phyloP scores from a whole-genome alignment of 2,113 vertebrate genomes.

The Columba janthina region DNA sequence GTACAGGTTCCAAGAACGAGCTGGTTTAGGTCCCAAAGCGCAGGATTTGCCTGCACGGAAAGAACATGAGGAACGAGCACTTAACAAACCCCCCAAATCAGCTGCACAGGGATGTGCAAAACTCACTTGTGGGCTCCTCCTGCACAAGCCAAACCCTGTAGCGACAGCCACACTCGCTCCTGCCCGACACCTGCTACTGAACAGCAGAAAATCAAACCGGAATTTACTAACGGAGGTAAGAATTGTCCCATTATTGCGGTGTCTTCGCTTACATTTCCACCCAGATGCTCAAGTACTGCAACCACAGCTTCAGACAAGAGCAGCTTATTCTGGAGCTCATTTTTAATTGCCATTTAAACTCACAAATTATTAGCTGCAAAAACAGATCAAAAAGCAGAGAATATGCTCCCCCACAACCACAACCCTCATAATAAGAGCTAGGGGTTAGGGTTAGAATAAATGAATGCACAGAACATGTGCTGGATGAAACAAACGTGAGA shows the following conservation, averaged over 20 bases:
- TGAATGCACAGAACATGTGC: fast-evolving
- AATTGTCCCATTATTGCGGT: fast-evolving
- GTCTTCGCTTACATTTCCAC: not conserved
- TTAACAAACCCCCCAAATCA: not conserved
- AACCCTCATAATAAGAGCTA: not conserved
- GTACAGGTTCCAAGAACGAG: not conserved
- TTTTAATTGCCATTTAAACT: not conserved
- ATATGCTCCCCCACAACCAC: not conserved
- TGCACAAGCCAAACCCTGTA: too few relatives aligned
- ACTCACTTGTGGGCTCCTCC: not conserved
- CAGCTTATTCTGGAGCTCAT: not conserved
- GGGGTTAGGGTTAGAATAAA: not conserved
- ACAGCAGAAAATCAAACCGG: not conserved
- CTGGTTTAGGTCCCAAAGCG: not conserved
- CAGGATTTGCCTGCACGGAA: not conserved
- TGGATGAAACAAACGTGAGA: not conserved
- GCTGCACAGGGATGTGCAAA: not conserved
- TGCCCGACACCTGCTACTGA: not conserved
- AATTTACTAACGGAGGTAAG: not conserved
- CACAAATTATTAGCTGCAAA: not conserved
- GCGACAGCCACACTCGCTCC: fast-evolving
- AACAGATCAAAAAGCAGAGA: not conserved
- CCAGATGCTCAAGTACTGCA: not conserved
- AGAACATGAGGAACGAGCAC: not conserved
- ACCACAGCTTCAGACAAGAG: not conserved